A percentile compares a stretch with the other conserved stretches of the same genome.
Evolutionary conservation across 2,888 invertebrate species (phyloP).

Genomic region (Pseudococcus jackbeardsleyi): DNA sequence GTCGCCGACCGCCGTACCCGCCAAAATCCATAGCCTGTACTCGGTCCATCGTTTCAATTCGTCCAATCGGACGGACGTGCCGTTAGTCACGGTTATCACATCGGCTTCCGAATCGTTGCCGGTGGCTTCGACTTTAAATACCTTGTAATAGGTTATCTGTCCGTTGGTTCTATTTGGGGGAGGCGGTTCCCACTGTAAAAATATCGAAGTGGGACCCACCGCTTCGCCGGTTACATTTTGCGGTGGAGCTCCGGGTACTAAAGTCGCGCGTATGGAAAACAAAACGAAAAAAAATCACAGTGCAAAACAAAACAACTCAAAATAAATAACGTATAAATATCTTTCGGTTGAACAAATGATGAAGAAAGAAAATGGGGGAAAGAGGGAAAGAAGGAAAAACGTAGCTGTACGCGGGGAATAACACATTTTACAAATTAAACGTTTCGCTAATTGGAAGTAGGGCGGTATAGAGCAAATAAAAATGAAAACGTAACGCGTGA

Average conservation of each 20-base stretch:
- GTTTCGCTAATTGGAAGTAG: background rate
- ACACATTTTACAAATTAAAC: background rate
- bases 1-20: conserved; percentile 96
- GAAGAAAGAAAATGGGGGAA: background rate
- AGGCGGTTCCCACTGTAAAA: conserved; percentile 93
- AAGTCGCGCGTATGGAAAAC: conserved; percentile 59
- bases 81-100: conserved; percentile 81
- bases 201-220: conserved; percentile 88
- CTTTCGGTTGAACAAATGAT: conserved; percentile 65
- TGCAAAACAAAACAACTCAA: conserved; percentile 66
- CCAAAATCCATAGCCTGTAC: conserved; percentile 96
- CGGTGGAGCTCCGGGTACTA: conserved; percentile 97
- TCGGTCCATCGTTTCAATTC: conserved; percentile 95
- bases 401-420: background rate
- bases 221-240: conserved; percentile 92
- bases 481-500: background rate
- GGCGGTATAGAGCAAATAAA: background rate
- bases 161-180: conserved; percentile 92
- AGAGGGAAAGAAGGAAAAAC: conserved; percentile 48
- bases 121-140: conserved; percentile 88
- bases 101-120: conserved; percentile 87
- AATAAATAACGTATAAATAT: background rate
- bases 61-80: conserved; percentile 85
- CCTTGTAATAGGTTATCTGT: conserved; percentile 93
- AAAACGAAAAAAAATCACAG: conserved; percentile 66